A percentile compares a stretch with the other conserved stretches of the same genome.
These are phyloP conservation scores for Dendrolimus houi DNA, from an alignment of 2,888 invertebrate genomes.

Conservation along the genomic window DNA sequence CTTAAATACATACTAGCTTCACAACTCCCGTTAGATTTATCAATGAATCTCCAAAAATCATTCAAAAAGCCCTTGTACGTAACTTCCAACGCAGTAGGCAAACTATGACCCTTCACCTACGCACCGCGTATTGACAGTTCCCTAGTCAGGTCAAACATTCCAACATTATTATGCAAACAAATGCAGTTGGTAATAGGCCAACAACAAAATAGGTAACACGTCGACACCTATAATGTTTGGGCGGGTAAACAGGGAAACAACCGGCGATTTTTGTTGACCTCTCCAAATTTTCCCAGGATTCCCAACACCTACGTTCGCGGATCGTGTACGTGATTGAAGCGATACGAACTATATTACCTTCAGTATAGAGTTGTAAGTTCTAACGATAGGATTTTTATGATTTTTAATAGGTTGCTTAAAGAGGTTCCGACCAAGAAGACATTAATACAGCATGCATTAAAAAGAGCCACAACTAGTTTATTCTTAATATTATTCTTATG, in stretches of 20 bases:
- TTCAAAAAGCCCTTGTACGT: neutral
- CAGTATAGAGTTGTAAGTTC: no score
- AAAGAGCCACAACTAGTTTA: no score
- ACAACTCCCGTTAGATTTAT: neutral
- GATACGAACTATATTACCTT: no score
- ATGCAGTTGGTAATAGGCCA: conserved; percentile 33
- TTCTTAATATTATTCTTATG: no score
- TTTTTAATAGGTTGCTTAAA: no score
- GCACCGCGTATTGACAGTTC: conserved; percentile 36
- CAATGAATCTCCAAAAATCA: neutral
- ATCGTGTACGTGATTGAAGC: neutral
- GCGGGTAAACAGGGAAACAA: conserved; percentile 36
- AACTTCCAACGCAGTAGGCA: conserved; percentile 11
- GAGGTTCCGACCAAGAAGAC: no score
- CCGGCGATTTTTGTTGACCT: conserved; percentile 35
- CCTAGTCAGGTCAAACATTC: conserved; percentile 22
- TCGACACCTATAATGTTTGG: conserved; percentile 57
- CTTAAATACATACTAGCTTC: neutral
- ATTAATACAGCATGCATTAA: no score
- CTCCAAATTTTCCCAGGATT: conserved; percentile 51
- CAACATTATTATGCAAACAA: conserved; percentile 29
- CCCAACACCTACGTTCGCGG: neutral
- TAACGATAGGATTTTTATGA: no score
- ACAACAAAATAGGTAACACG: conserved; percentile 39
- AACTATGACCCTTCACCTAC: conserved; percentile 43